Base-by-base conservation (phyloP, 2,797 vertebrate species). In the Schizopygopsis malacanthus region DNA sequence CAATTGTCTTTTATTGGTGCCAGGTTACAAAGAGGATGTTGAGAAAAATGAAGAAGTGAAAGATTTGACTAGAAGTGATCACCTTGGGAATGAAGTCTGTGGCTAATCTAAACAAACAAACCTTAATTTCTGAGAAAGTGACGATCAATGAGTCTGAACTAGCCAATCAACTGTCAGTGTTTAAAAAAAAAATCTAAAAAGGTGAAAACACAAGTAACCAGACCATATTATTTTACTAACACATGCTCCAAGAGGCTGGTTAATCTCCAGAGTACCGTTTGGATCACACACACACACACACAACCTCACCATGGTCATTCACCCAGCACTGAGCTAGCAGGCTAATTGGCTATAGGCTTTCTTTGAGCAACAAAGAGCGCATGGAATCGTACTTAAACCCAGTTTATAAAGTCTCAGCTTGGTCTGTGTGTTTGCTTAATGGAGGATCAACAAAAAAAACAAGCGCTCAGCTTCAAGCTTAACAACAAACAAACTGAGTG, bases 371-470 rank as follows among this genome's bases (percentile, higher is more conserved):
- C 71, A 75, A 84, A 81, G 85, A 69, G 2, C 6, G 7, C 47
- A 71, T 84, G 70, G 70, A 85, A 37, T 71, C 69, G 47, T 65
- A 70, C 50, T 84, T 65, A 73, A 80, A 61, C 33, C 70, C 47
- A 1, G 1, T 56, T 84, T 75, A 73, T 67, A 79, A 47, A 79
- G 75, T 28, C 73, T 71, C 77, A 54, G 39, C 56, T 79, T 37
- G 65, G 72, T 4, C 77, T 79, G 65, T 79, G 59, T 84, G 75
- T 79, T 71, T 45, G 50, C 37, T 69, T 45, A 79, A 70, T 22
- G n/a, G 12, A 67, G n/a, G 65, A 70, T 79, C 65, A 85, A 71
- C 70, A 85, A 77, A 85, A n/a, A 85, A 85, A 85, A 85, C 76
- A 79, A 63, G 50, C 5, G 0, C 76, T 79, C 28, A 5, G 15